These are phyloP conservation scores for Loris lydekkerianus DNA, from an alignment of 2,797 vertebrate species.

Conservation along the genomic window DNA sequence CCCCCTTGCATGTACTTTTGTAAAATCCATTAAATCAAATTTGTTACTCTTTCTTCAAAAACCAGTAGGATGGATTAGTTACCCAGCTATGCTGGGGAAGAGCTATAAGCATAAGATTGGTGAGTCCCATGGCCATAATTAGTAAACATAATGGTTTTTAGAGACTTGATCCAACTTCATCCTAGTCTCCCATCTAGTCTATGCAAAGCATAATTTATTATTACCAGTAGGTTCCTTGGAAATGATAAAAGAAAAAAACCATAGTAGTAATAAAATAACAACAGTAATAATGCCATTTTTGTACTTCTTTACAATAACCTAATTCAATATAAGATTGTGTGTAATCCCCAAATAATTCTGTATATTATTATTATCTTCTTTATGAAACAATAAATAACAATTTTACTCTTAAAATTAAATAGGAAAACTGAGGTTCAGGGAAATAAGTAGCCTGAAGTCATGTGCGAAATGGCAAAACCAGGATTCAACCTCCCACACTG, in stretches of 20 bases:
- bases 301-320: background rate
- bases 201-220: background rate
- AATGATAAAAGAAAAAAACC: background rate
- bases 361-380: background rate
- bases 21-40: slow-evolving; percentile 22
- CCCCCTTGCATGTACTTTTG: background rate
- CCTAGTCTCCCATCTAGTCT: background rate
- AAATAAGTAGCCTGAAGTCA: background rate
- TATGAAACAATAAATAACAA: background rate
- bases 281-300: background rate
- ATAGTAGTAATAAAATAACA: background rate
- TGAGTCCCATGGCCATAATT: background rate
- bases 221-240: background rate
- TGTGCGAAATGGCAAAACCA: background rate
- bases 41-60: slow-evolving; percentile 33
- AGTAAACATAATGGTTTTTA: background rate
- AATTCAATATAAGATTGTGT: background rate
- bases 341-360: background rate
- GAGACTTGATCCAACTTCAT: background rate
- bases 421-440: background rate
- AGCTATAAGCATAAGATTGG: background rate
- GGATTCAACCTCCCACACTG: background rate
- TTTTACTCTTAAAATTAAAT: background rate
- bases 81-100: background rate
- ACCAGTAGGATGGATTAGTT: background rate